Conservation (phyloP, 2,888 invertebrate species). For the Conistra vaccinii region DNA sequence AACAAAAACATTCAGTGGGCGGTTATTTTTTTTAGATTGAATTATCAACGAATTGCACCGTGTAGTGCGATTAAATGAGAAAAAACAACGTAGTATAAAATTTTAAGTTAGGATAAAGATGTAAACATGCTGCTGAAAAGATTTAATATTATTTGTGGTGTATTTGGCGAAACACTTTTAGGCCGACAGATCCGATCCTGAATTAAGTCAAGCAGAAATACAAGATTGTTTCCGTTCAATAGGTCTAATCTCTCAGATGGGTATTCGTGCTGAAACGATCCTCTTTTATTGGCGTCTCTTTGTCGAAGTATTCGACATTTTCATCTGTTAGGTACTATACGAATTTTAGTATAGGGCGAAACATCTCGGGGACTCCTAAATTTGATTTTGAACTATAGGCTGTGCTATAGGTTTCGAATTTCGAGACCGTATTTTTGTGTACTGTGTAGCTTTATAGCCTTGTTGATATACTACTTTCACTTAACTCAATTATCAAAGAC, state of each 20-base stretch:
- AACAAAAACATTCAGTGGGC: constrained; percentile 38
- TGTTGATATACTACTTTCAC: constrained; percentile 3
- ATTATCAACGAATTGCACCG: neutral
- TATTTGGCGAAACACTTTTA: constrained; percentile 77
- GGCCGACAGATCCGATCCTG: constrained; percentile 76
- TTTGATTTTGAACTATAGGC: constrained; percentile 42
- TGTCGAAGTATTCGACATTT: constrained; percentile 83
- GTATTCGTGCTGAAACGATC: constrained; percentile 88
- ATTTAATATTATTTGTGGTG: constrained; percentile 68
- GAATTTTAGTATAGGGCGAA: constrained; percentile 68
- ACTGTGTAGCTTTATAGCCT: neutral
- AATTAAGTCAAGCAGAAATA: constrained; percentile 86
- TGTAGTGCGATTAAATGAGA: neutral
- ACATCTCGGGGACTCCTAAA: constrained; percentile 41
- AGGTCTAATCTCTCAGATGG: constrained; percentile 88
- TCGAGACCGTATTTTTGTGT: constrained; percentile 20
- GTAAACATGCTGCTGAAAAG: constrained; percentile 39
- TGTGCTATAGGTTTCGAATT: constrained; percentile 39
- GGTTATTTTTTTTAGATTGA: neutral
- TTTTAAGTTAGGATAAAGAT: constrained; percentile 8
- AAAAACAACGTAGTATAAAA: neutral
- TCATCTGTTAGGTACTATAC: constrained; percentile 67
- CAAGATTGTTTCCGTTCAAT: constrained; percentile 89
- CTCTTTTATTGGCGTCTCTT: constrained; percentile 87
- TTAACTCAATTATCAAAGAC: constrained; percentile 17